Base-by-base conservation (phyloP, 2,888 invertebrate species). In the Notodonta dromedarius region DNA sequence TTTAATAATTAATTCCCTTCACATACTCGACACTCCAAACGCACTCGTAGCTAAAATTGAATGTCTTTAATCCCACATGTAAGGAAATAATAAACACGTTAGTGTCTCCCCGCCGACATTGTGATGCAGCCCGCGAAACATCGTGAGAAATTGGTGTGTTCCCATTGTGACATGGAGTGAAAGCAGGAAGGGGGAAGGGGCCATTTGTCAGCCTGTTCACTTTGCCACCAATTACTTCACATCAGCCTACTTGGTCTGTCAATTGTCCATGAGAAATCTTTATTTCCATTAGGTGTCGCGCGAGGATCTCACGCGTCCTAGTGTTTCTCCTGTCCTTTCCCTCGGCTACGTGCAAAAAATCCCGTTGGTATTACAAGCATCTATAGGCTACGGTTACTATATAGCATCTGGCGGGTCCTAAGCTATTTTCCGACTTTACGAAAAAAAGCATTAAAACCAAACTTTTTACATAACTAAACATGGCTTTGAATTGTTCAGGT, bases 141-240 rank as follows among this genome's bases (percentile, higher is more conserved):
- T 67, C 67, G 65, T 69, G 63, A 71, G 65, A 67, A 69, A 67
- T 67, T 71, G 65, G 60, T 50, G 62, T 68, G 62, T 69, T 69
- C 68, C 69, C 67, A 67, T 74, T 69, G 66, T 76, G 64, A 69
- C 60, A 59, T 60, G 62, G 39, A 54, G 57, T 64, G 60, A 46
- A 63, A 61, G 42, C 50, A 65, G 59, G 24, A 24, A 55, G 59
- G 66, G 62, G 66, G 66, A 72, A 73, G 65, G 61, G 55, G 57
- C 62, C 65, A 75, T 73, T 76, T 76, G 66, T 66, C 65, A 75
- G 60, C 39, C 68, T 65, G 68, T 70, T 73, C 69, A 67, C 76
- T 75, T 73, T 75, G 70, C 59, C 60, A 66, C 69, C 64, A 75
- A 56, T 70, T 61, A 58, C 60, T 70, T 66, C 48, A 65, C 65